These are phyloP conservation scores for Limonius californicus DNA, from an alignment of 1,140 invertebrate species.

Conservation along the genomic window DNA sequence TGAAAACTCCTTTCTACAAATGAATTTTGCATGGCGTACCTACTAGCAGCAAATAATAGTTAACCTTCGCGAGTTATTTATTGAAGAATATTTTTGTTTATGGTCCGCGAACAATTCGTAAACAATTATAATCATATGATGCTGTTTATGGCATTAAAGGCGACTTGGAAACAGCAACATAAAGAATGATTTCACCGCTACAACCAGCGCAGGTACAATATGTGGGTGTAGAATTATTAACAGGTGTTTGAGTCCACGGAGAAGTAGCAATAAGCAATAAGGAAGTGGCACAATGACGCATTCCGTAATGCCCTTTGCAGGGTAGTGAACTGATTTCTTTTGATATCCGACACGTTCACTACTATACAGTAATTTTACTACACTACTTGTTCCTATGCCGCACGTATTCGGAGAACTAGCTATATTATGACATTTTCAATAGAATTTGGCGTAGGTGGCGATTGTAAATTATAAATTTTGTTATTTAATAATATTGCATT, in stretches of 20 bases:
- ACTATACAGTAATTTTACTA: not conserved
- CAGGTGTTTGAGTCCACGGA: conserved; percentile 4
- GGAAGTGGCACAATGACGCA: conserved; percentile 8
- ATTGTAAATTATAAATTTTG: too few relatives aligned
- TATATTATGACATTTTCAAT: too few relatives aligned
- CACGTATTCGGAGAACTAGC: too few relatives aligned
- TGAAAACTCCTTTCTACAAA: too few relatives aligned
- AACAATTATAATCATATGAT: too few relatives aligned
- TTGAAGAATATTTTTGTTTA: not conserved
- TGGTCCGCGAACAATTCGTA: too few relatives aligned
- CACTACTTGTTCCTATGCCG: not conserved
- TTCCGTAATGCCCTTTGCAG: conserved; percentile 6
- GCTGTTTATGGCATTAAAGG: too few relatives aligned
- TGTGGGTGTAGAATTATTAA: conserved; percentile 1
- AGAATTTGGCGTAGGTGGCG: too few relatives aligned
- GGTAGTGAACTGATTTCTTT: conserved; percentile 15
- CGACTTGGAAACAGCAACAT: too few relatives aligned
- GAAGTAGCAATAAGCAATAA: conserved; percentile 10
- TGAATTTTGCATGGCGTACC: too few relatives aligned
- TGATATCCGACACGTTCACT: not conserved
- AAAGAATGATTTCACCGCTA: not conserved
- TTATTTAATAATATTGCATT: too few relatives aligned
- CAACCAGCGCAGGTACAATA: not conserved
- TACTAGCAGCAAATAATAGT: not conserved
- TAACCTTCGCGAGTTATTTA: not conserved